Evolutionary conservation across 2,797 vertebrate genomes (phyloP), one percentile per base, ranked within the genome.

Genomic region (Setipinna tenuifilis): DNA sequence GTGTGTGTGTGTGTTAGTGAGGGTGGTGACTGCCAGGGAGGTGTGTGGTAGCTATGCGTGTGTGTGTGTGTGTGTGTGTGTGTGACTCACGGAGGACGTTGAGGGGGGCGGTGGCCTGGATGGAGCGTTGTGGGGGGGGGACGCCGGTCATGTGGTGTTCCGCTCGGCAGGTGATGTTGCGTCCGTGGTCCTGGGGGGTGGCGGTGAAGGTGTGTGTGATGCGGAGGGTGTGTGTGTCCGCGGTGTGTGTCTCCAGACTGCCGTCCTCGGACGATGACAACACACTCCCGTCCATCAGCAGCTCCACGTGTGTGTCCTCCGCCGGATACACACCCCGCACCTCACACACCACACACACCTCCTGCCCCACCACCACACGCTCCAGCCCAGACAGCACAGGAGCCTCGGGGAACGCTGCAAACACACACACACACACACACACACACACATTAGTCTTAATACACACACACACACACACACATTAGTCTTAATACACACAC

Each of bases 391-490:
- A 87, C 86, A 99, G 92, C 65, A 95, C 50, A 0, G 97, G 97
- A 87, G 93, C 92, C 6, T 93, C 95, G 23, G 96, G 95, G 82
- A 97, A 96, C 85, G 96, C 98, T 99, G 93, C 78, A 88, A 44
- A 35, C 31, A 44, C 71, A 10, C 9, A 17, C 16, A 78, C 17
- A 7, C 35, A 41, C 68, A 75, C 31, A 41, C 68, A 7, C 6
- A 16, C 12, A 75, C 16, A 3, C 25, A 28, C 62, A 3, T 68
- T 68, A 28, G 11, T 3, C 2, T 41, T 41, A 41, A 5, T 5
- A 41, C 35, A 41, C 35, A 41, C 35, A 41, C 35, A 41, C 35
- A n/a, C n/a, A 54, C 50, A 54, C 50, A 54, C 50, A 54, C 50
- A 54, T 14, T 5, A 41, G 2, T 2, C 5, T 41, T 41, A 41